Evolutionary conservation across 2,888 invertebrate species (phyloP), one percentile per base, ranked within the genome.

Genomic region (Odontomyia ornata): DNA sequence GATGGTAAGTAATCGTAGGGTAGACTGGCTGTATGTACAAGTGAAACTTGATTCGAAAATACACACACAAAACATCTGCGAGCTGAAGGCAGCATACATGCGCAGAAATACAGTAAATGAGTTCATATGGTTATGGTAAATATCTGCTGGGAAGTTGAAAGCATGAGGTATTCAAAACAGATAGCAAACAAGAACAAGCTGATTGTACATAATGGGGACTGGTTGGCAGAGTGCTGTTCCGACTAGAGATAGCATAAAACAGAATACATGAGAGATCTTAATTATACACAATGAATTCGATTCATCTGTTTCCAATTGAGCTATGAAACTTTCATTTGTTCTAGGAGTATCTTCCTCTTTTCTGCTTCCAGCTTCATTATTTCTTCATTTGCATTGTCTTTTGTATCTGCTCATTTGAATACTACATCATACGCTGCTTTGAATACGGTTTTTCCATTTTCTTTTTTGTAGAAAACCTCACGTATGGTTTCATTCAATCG

Each of bases 41-140:
- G 52, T 52, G 52, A 52, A 52, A 52, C 52, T 52, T 15, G 52
- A 52, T 52, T 52, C 52, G 52, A 52, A 52, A 9, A 52, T 52
- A 52, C 52, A 13, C 52, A 52, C 18, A 43, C 52, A 52, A 52
- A 4, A 18, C 15, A n/a, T 52, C 52, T 52, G 36, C 36, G n/a
- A n/a, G n/a, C 36, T 4, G 52, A n/a, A 15, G 5, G n/a, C 18
- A 15, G 30, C n/a, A 71, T 47, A 23, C 71, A 71, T 71, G 71
- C 71, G 71, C 73, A 57, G 43, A 73, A 52, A n/a, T n/a, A 2
- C 3, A 27, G 67, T 67, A 69, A 69, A 69, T 69, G 47, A 27
- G 13, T 47, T 13, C 69, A 69, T 69, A 25, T 69, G 69, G 21
- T 30, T 3, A 21, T n/a, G 46, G 47, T 36, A 30, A 64, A 64